Evolutionary conservation across 2,113 vertebrate species (phyloP), one percentile per base, ranked within the genome.

Genomic region (Atlantisia rogersi): DNA sequence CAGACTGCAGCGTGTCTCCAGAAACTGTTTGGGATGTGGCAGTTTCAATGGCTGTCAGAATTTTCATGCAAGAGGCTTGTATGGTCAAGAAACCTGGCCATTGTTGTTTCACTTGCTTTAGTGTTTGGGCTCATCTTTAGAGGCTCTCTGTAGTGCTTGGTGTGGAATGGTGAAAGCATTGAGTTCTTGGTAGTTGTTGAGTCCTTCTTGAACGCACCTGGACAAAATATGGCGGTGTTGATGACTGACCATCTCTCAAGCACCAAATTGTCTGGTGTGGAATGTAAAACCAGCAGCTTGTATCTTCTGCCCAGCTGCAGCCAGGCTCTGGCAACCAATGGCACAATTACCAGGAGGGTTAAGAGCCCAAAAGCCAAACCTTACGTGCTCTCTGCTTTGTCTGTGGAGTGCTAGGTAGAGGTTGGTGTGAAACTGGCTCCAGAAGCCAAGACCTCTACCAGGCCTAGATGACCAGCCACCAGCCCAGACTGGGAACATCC

Each of bases 81-180:
- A 17, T 0, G 0, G 28, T 59, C 15, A 67, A 46, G 63, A 79
- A 70, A 46, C 42, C 19, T 63, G 39, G 4, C n/a, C 26, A 18
- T 86, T 67, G 32, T 50, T 67, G 17, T 90, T 94, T 88, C 12
- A 62, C 3, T 70, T 13, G 3, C 28, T 86, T 24, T 90, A 5
- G 28, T 67, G 10, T 56, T 74, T 39, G n/a, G 50, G 21, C 25
- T 65, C 25, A 12, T 37, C 10, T 52, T 1, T 65, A 46, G 28
- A 28, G 21, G 35, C 11, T 65, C n/a, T 69, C 29, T 79, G 10
- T 64, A 58, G n/a, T 32, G 60, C 20, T 82, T 37, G 37, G 8
- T 52, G n/a, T 68, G 24, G 46, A 60, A 37, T 50, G 21, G 35
- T 35, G 15, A 68, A 68, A 67, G 40, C n/a, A 31, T 58, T 71